phyloP scores from a whole-genome alignment of 2,888 invertebrate species.

The Priocnemis perturbator region DNA sequence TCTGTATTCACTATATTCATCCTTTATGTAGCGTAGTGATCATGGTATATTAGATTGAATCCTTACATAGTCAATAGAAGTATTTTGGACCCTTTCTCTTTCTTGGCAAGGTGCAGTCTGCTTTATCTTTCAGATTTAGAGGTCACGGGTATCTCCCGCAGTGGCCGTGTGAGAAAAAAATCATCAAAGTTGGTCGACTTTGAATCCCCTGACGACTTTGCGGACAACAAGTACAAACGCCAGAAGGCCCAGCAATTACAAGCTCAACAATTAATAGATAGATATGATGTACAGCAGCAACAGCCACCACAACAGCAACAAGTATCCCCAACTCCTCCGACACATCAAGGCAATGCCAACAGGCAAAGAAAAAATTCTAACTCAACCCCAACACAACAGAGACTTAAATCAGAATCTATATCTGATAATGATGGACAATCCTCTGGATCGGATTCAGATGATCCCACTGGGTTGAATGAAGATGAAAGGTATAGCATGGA shows the following conservation, averaged over 20 bases:
- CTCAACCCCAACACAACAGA: slow-evolving; percentile 48
- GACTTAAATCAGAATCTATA: slow-evolving; percentile 58
- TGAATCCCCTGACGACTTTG: slow-evolving; percentile 91
- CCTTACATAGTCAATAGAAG: slow-evolving; percentile 51
- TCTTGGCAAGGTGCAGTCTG: slow-evolving; percentile 70
- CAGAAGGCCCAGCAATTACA: slow-evolving; percentile 68
- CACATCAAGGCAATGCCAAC: slow-evolving; percentile 43
- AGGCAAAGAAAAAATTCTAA: slow-evolving; percentile 61
- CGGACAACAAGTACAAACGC: slow-evolving; percentile 79
- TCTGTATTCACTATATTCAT: slow-evolving; percentile 30
- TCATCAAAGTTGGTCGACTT: slow-evolving; percentile 96
- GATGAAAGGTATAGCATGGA: slow-evolving; percentile 68
- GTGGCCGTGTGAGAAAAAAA: slow-evolving; percentile 94
- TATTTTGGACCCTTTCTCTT: slow-evolving; percentile 58
- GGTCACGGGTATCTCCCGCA: slow-evolving; percentile 91
- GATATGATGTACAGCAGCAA: slow-evolving; percentile 61
- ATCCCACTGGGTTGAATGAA: slow-evolving; percentile 63
- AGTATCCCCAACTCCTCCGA: slow-evolving; percentile 39
- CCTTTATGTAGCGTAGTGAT: slow-evolving; percentile 23
- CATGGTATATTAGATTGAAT: slow-evolving; percentile 26
- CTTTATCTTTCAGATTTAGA: slow-evolving; percentile 80
- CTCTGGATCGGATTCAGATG: slow-evolving; percentile 69
- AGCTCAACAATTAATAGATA: slow-evolving; percentile 67
- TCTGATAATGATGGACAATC: slow-evolving; percentile 72
- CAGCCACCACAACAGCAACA: slow-evolving; percentile 44